phyloP scores from a whole-genome alignment of 2,113 vertebrate genomes.

The Phylloscopus whistleri region DNA sequence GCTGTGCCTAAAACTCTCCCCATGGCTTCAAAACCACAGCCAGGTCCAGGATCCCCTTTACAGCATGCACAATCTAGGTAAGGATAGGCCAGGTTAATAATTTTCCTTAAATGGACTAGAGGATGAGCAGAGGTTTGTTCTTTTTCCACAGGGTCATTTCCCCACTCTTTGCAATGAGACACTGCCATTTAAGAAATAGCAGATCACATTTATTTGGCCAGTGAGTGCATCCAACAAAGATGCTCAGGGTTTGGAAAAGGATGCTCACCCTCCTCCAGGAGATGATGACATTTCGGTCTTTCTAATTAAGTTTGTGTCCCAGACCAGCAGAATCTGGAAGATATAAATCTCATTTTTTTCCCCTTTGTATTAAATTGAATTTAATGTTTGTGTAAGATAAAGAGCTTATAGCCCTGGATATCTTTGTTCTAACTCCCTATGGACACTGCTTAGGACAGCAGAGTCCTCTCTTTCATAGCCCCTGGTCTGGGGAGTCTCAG shows the following conservation, averaged over 20 bases:
- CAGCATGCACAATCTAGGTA: background rate
- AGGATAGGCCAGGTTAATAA: background rate
- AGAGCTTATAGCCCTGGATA: background rate
- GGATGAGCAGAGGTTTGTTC: background rate
- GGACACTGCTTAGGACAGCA: background rate
- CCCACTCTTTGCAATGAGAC: background rate
- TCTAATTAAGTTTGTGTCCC: slow-evolving; percentile 39
- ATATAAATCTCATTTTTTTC: slow-evolving; percentile 12
- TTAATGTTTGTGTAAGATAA: slow-evolving; percentile 27
- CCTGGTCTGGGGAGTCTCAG: background rate
- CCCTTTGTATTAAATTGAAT: slow-evolving; percentile 20
- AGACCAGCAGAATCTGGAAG: slow-evolving; percentile 21
- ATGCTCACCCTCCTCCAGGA: slow-evolving; percentile 12
- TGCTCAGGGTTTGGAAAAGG: background rate
- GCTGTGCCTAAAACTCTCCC: background rate
- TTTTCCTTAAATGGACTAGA: background rate
- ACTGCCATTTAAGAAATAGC: background rate
- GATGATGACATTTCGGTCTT: slow-evolving; percentile 50
- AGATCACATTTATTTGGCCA: background rate
- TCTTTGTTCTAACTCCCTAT: background rate
- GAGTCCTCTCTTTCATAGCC: background rate
- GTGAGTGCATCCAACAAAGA: background rate
- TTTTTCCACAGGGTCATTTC: background rate
- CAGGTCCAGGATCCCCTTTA: background rate
- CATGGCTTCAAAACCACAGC: background rate